Percentiles rank a stretch among this genome's conserved stretches.
Evolutionary conservation across 2,113 vertebrate genomes (phyloP).

Genomic region (Riparia riparia): DNA sequence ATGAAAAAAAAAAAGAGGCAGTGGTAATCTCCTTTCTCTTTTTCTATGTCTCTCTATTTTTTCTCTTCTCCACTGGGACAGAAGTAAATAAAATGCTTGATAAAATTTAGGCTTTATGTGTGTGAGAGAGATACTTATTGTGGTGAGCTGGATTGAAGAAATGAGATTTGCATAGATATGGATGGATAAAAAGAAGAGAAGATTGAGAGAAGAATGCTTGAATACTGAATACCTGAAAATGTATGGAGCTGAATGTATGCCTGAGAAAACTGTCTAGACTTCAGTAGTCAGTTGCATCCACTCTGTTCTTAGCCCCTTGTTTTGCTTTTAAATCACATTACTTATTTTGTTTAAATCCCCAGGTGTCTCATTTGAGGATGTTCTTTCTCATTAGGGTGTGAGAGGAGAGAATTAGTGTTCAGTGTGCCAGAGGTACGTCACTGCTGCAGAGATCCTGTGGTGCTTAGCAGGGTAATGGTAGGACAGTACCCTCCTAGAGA

Average conservation of each 20-base stretch:
- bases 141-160: slow-evolving; percentile 61
- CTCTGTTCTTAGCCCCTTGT: not conserved
- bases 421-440: not conserved
- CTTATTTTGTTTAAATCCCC: not conserved
- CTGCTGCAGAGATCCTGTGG: not conserved
- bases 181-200: slow-evolving; percentile 57
- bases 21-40: not conserved
- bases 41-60: not conserved
- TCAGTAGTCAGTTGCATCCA: not conserved
- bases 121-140: slow-evolving; percentile 45
- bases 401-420: not conserved
- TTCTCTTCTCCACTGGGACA: not conserved
- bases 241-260: not conserved
- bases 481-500: not conserved
- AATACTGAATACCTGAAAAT: slow-evolving; percentile 52
- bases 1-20: not conserved
- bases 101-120: slow-evolving; percentile 65
- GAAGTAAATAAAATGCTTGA: slow-evolving; percentile 70
- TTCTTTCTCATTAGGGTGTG: not conserved
- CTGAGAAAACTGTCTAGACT: not conserved
- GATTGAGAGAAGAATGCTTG: slow-evolving; percentile 27
- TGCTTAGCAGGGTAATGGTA: not conserved
- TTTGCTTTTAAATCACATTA: not conserved
- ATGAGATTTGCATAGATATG: slow-evolving; percentile 65
- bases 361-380: not conserved